These are phyloP conservation scores for Aphelenchoides bicaudatus DNA, from an alignment of 2,888 invertebrate genomes.

Conservation along the genomic window DNA sequence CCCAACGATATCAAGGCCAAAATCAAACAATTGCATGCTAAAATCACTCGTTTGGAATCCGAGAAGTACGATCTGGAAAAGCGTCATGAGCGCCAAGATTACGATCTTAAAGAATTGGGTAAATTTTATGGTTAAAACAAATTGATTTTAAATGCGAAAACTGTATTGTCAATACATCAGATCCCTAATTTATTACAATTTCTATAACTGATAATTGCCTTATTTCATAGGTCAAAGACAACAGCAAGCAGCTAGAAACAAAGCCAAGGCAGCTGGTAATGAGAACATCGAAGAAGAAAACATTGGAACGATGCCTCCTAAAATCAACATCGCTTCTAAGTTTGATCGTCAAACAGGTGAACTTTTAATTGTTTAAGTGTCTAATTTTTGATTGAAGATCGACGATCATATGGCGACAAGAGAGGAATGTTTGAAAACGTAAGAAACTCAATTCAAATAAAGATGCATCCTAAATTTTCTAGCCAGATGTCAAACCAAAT, in stretches of 20 bases:
- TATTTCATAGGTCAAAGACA: too few relatives aligned
- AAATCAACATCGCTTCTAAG: constrained; percentile 97
- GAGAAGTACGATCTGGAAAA: constrained; percentile 61
- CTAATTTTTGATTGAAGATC: too few relatives aligned
- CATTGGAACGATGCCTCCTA: constrained; percentile 65
- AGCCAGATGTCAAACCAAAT: constrained; percentile 45
- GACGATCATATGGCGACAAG: constrained; percentile 14
- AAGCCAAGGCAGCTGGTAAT: constrained; percentile 58
- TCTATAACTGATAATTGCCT: too few relatives aligned
- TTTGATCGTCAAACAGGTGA: constrained; percentile 91
- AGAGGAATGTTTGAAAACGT: constrained; percentile 36
- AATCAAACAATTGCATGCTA: constrained; percentile 56
- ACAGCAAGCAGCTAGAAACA: constrained; percentile 57
- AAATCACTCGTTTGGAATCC: constrained; percentile 58
- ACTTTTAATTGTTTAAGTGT: too few relatives aligned
- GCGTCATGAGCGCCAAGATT: constrained; percentile 58
- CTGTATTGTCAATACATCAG: too few relatives aligned
- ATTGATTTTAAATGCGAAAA: too few relatives aligned
- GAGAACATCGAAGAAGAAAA: constrained; percentile 38
- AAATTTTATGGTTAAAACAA: too few relatives aligned
- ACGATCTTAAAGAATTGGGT: constrained; percentile 51
- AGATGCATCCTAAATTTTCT: constrained; percentile 12
- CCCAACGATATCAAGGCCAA: constrained; percentile 59
- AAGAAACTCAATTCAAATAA: constrained; percentile 12
- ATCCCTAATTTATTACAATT: too few relatives aligned